Percentiles rank a stretch among this genome's conserved stretches.
Evolutionary conservation across 2,888 invertebrate species (phyloP).

Genomic region (Spodoptera exigua): DNA sequence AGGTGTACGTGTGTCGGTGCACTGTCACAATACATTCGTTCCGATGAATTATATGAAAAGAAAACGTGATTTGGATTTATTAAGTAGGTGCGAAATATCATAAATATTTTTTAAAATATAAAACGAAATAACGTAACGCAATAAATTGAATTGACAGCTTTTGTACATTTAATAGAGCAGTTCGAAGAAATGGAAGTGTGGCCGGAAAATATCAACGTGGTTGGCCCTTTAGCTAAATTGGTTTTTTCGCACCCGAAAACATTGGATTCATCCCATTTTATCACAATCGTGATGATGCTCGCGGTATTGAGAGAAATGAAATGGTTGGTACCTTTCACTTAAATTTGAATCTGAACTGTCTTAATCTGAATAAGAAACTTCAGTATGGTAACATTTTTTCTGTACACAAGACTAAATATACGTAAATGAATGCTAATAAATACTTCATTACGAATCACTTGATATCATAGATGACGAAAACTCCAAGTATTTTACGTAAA

Average conservation of each 20-base stretch:
- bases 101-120: conserved; percentile 30
- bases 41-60: conserved; percentile 20
- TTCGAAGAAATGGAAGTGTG: conserved; percentile 23
- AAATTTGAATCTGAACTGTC: not conserved
- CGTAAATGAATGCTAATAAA: no score
- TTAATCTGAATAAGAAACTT: conserved; percentile 1
- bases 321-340: conserved; percentile 1
- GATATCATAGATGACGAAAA: no score
- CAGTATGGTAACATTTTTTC: not conserved
- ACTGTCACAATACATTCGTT: conserved; percentile 18
- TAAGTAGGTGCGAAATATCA: conserved; percentile 13
- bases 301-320: not conserved
- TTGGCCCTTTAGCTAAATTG: conserved; percentile 33
- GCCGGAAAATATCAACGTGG: conserved; percentile 26
- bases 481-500: not conserved
- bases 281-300: conserved; percentile 14
- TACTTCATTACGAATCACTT: no score
- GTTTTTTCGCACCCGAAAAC: conserved; percentile 29
- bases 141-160: conserved; percentile 33
- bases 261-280: conserved; percentile 27
- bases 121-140: conserved; percentile 23
- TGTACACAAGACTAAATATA: no score
- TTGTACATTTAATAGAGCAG: conserved; percentile 41
- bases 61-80: conserved; percentile 32
- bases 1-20: not conserved